Percentiles rank a stretch among this genome's conserved stretches.
phyloP scores from a whole-genome alignment of 2,113 vertebrate genomes.

The Rhinolophus sinicus region DNA sequence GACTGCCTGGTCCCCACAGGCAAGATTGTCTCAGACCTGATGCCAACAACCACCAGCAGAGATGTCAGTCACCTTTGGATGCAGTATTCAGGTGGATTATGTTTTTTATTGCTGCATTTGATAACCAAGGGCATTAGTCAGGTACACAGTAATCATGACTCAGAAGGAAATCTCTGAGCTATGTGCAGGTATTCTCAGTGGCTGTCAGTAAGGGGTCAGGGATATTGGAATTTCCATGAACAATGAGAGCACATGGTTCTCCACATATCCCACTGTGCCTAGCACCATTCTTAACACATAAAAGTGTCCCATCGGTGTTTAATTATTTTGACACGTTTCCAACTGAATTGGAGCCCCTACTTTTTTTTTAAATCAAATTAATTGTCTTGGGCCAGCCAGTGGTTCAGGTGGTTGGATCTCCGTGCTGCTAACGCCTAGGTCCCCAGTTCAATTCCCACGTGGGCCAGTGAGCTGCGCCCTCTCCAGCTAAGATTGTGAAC shows the following conservation, averaged over 20 bases:
- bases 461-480: too few relatives aligned
- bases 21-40: background rate
- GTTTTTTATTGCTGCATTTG: slow-evolving; percentile 49
- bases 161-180: slow-evolving; percentile 14
- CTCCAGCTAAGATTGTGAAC: too few relatives aligned
- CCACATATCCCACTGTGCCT: background rate
- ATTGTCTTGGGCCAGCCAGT: too few relatives aligned
- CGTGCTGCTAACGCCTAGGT: too few relatives aligned
- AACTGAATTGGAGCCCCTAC: background rate
- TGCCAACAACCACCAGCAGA: background rate
- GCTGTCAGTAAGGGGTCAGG: background rate
- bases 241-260: background rate
- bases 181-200: background rate
- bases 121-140: slow-evolving; percentile 15
- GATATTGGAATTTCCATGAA: background rate
- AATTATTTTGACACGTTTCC: background rate
- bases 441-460: too few relatives aligned
- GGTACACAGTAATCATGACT: background rate
- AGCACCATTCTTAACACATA: background rate
- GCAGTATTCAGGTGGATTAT: background rate
- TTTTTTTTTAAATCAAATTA: background rate
- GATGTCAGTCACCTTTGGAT: background rate
- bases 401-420: too few relatives aligned
- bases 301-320: background rate
- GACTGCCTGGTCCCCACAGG: background rate